Base-by-base conservation (phyloP, 2,888 invertebrate genomes). In the Eretmocerus hayati region DNA sequence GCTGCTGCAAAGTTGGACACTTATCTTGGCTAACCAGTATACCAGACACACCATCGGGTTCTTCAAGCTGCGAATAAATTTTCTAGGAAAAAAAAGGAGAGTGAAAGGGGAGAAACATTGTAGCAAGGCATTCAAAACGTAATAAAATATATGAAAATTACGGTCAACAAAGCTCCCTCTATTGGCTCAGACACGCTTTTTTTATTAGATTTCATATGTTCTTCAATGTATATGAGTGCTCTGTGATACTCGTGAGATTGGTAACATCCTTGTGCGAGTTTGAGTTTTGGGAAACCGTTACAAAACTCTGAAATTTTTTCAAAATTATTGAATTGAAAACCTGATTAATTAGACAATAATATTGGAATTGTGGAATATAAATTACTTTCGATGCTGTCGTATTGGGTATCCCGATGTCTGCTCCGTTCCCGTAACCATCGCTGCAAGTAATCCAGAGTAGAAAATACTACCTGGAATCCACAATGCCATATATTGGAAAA, bases 21-120 rank as follows among this genome's bases (percentile, higher is more conserved):
- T 84, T 78, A 62, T 90, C 83, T 55, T 88, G 78, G 13, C 86
- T 85, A 42, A 84, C 77, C 8, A 87, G 67, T 42, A 80, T 75
- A 68, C 87, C 94, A 55, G 87, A 83, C 0, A 95, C 87, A 9
- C 90, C 89, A 70, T 96, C 95, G 0, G 91, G 83, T 67, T 96
- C 94, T 67, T 91, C 87, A 53, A 96, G 69, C 52, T 87, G 79
- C 0, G 89, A 87, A 67, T 94, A 94, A 59, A 95, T 84, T 75
- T 90, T 85, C 76, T 80, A 62, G 11, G 65, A 50, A 5, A 60
- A 49, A 41, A 40, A 37, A 35, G 16, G 31, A 3, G 48, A 9
- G 39, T 43, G 13, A 22, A 15, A 13, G 9, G 9, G 11, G 26
- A 9, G 16, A 39, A 33, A 3, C 13, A 18, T 32, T 22, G 15